Percentiles rank a stretch among this genome's conserved stretches.
Evolutionary conservation across 2,888 invertebrate species (phyloP).

Genomic region (Pseudanteris insignis): DNA sequence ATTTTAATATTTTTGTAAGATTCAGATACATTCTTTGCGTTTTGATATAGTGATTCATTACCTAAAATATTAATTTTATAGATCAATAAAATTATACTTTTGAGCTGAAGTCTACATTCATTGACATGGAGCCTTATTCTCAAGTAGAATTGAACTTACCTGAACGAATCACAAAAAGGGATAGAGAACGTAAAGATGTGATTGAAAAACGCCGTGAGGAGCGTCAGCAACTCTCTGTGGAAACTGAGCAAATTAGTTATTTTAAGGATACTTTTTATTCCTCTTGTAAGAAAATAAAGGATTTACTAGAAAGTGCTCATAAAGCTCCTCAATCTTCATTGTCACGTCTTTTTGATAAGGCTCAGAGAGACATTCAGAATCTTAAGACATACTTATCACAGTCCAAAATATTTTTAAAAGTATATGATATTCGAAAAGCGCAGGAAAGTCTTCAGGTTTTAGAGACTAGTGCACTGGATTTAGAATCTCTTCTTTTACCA

Average conservation of each 20-base stretch:
- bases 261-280: slow-evolving; percentile 77
- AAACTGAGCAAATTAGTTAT: slow-evolving; percentile 75
- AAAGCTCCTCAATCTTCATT: slow-evolving; percentile 69
- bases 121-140: slow-evolving; percentile 25
- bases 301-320: slow-evolving; percentile 67
- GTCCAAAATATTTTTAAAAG: slow-evolving; percentile 82
- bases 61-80: not conserved
- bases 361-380: slow-evolving; percentile 78
- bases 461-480: slow-evolving; percentile 75
- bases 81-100: slow-evolving; percentile 22
- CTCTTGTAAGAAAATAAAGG: slow-evolving; percentile 74
- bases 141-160: slow-evolving; percentile 63
- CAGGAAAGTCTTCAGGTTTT: slow-evolving; percentile 78
- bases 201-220: slow-evolving; percentile 74
- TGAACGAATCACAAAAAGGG: slow-evolving; percentile 68
- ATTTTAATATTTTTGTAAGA: too few species aligned
- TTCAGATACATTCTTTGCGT: too few species aligned
- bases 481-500: slow-evolving; percentile 78
- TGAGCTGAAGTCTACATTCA: slow-evolving; percentile 20
- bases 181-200: slow-evolving; percentile 74
- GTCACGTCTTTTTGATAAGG: slow-evolving; percentile 73
- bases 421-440: slow-evolving; percentile 82
- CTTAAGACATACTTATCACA: slow-evolving; percentile 82
- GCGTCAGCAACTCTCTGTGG: slow-evolving; percentile 72
- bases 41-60: too few species aligned